Conservation (phyloP, 2,888 invertebrate genomes). For the Cheilosia vulpina region DNA sequence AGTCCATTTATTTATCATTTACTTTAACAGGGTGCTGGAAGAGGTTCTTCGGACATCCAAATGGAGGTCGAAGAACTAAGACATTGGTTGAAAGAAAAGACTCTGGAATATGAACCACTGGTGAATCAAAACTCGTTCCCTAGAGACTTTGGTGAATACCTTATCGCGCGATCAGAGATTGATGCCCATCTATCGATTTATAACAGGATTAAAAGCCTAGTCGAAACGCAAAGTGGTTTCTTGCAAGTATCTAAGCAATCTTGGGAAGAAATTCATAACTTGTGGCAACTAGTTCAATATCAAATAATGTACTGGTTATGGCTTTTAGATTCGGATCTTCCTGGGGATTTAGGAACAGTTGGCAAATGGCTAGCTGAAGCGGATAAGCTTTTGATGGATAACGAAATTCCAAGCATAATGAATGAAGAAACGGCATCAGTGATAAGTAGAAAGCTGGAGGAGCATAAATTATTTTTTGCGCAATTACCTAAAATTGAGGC, state of each 20-base stretch:
- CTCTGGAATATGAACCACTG: conserved; percentile 90
- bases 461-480: conserved; percentile 95
- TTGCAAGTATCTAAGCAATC: conserved; percentile 92
- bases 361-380: conserved; percentile 96
- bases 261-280: conserved; percentile 92
- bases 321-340: conserved; percentile 93
- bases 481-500: conserved; percentile 91
- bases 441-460: conserved; percentile 94
- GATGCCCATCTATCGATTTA: conserved; percentile 89
- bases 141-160: conserved; percentile 92
- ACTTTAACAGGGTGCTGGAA: conserved; percentile 86
- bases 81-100: conserved; percentile 92
- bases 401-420: conserved; percentile 92
- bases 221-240: conserved; percentile 90
- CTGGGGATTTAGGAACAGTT: conserved; percentile 92
- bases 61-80: conserved; percentile 92
- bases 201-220: conserved; percentile 90
- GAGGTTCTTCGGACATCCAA: conserved; percentile 91
- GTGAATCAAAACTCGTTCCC: conserved; percentile 90
- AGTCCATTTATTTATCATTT: background rate
- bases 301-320: conserved; percentile 94
- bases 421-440: conserved; percentile 95
- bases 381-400: conserved; percentile 91
- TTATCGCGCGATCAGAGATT: conserved; percentile 90
- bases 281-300: conserved; percentile 92